Conservation (phyloP, 2,797 vertebrate genomes). For the Tamandua tetradactyla region DNA sequence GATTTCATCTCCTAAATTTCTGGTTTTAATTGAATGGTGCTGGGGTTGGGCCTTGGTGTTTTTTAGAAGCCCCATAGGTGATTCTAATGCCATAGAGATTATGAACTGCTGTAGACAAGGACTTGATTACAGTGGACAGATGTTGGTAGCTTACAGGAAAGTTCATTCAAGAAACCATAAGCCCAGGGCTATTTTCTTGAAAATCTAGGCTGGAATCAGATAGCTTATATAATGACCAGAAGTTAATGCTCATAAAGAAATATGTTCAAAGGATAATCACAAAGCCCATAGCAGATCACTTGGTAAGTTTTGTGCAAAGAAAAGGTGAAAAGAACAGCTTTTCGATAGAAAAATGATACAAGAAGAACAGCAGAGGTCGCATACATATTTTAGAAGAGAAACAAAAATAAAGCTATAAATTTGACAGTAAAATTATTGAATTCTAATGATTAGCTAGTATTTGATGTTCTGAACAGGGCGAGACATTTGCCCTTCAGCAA, state of each 20-base stretch:
- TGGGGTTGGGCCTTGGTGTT: neutral
- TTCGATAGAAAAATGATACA: constrained; percentile 18
- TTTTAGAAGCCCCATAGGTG: neutral
- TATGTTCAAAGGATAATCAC: neutral
- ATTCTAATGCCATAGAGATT: neutral
- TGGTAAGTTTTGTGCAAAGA: constrained; percentile 2
- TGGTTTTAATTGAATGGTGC: constrained; percentile 3
- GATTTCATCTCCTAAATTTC: neutral
- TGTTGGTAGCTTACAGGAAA: neutral
- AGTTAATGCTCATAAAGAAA: constrained; percentile 22
- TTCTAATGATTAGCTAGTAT: constrained; percentile 22
- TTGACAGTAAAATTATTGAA: constrained; percentile 61
- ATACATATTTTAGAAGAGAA: constrained; percentile 53
- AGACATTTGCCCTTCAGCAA: constrained; percentile 64
- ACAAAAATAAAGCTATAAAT: constrained; percentile 52
- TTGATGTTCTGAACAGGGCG: constrained; percentile 58
- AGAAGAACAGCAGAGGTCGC: constrained; percentile 35
- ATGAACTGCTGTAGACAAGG: neutral
- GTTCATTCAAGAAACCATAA: constrained; percentile 23
- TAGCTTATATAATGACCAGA: neutral
- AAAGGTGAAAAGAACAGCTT: constrained; percentile 6
- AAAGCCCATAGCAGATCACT: neutral
- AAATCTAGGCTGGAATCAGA: constrained; percentile 11
- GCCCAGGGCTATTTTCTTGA: neutral
- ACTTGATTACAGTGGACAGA: neutral